Conservation (phyloP, 2,113 vertebrate species). For the Procavia capensis region DNA sequence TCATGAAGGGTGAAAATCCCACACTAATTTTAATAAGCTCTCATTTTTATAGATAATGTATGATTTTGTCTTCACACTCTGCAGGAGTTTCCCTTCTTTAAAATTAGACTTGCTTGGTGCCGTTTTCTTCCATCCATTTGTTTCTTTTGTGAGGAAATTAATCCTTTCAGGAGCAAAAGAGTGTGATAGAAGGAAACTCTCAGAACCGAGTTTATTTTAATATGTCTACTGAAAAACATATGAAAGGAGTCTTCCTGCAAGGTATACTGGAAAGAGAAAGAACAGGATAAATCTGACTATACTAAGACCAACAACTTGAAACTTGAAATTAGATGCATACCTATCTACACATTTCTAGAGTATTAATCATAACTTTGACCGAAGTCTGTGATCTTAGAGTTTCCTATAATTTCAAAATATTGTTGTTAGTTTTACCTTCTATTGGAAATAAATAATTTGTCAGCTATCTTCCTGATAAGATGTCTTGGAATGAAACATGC, state of each 20-base stretch:
- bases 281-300: not conserved
- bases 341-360: not conserved
- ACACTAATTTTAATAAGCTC: conserved; percentile 17
- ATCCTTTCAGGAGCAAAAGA: conserved; percentile 13
- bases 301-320: not conserved
- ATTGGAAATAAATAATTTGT: conserved; percentile 32
- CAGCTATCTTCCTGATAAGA: conserved; percentile 26
- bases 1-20: not conserved
- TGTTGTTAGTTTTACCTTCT: conserved; percentile 24
- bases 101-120: not conserved
- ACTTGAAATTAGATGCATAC: conserved; percentile 6
- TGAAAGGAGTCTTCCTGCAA: not conserved
- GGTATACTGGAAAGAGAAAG: not conserved
- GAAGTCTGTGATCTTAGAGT: not conserved
- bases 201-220: not conserved
- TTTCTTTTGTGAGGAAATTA: conserved; percentile 55
- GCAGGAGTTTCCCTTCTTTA: conserved; percentile 49
- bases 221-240: not conserved
- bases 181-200: conserved; percentile 12
- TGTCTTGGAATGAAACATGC: conserved; percentile 31
- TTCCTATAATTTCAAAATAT: conserved; percentile 40
- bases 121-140: conserved; percentile 33
- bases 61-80: not conserved
- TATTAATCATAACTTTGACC: conserved; percentile 2
- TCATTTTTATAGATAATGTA: not conserved